Base-by-base conservation (phyloP, 2,888 invertebrate genomes). In the Synanthedon myopaeformis region DNA sequence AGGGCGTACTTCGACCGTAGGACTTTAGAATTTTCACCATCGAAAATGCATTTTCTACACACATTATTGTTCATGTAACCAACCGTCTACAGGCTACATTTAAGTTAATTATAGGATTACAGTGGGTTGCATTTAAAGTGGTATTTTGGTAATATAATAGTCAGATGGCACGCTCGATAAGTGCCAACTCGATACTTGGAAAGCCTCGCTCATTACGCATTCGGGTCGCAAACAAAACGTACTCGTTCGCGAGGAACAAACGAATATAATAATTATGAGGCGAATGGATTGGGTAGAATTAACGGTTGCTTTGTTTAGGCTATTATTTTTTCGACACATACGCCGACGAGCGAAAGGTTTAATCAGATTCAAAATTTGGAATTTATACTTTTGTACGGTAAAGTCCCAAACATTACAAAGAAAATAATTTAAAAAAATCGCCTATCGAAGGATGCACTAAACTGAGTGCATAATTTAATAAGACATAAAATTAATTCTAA, bases 81-180 rank as follows among this genome's bases (percentile, higher is more conserved):
- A 60, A 54, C 60, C 56, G 61, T 59, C 62, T 67, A 61, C 61
- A 73, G 70, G 70, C 70, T 85, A 79, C 79, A 82, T 79, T 86
- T 84, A 84, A 84, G 74, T 81, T 86, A 87, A 87, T 86, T 85
- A 84, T 81, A 80, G 85, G 81, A 80, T 82, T 80, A 82, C 70
- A 72, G 61, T 64, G 73, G 73, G 74, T 70, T 82, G 86, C 77
- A 82, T 85, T 85, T 83, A 78, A 82, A 82, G 79, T 79, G 76
- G 81, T 82, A 83, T 87, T 87, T 86, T 79, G 84, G 85, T 85
- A 86, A 85, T 83, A 84, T 83, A 83, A 84, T 80, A 84, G 86
- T 85, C 78, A 80, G 86, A 86, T 86, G 82, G 86, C 82, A 86
- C 85, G 85, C 79, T 74, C 74, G 86, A 86, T 86, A 84, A 76